phyloP scores from a whole-genome alignment of 2,797 vertebrate genomes.

The Aplochiton taeniatus region DNA sequence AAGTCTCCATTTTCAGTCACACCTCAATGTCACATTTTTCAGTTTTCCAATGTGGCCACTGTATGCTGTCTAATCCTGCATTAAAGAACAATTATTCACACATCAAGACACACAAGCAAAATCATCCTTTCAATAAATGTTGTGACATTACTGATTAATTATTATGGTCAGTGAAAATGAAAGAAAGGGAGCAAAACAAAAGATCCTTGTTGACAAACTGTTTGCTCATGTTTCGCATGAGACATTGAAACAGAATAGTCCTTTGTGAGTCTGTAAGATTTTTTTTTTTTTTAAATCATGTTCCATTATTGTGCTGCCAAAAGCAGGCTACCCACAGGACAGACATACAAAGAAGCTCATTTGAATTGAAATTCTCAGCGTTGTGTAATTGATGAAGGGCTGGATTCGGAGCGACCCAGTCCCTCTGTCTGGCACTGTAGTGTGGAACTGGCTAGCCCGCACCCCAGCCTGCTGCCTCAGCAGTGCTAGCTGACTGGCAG shows the following conservation, averaged over 20 bases:
- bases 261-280: constrained; percentile 1
- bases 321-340: no score
- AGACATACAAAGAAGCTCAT: no score
- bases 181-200: not conserved
- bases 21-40: not conserved
- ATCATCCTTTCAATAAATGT: constrained; percentile 13
- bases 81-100: not conserved
- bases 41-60: no score
- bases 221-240: not conserved
- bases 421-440: no score
- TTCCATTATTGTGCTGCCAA: no score
- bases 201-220: not conserved
- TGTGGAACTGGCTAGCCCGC: not conserved
- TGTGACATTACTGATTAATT: not conserved
- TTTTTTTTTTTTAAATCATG: no score
- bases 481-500: not conserved
- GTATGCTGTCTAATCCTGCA: not conserved
- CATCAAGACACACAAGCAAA: not conserved
- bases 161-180: not conserved
- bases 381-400: no score
- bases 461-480: not conserved
- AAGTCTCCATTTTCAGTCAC: not conserved
- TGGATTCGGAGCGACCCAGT: no score
- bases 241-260: not conserved
- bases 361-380: not conserved